Conservation (phyloP, 2,113 vertebrate species). For the Apteryx mantelli region DNA sequence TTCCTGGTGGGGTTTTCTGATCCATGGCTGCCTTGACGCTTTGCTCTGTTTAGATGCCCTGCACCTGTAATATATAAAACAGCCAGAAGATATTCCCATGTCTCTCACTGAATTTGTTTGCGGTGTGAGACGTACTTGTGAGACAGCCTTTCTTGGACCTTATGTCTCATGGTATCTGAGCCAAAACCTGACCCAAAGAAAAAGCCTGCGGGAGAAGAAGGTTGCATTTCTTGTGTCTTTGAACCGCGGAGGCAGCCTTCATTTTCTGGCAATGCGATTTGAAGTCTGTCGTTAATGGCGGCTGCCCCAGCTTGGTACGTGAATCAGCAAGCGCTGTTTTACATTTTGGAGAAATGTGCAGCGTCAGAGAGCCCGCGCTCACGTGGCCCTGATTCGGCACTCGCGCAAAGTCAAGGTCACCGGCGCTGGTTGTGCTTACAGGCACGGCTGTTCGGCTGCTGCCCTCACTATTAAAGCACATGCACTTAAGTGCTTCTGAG, state of each 20-base stretch:
- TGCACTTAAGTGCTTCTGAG: fast-evolving
- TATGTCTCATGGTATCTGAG: neutral
- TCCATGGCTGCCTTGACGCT: neutral
- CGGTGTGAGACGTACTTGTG: neutral
- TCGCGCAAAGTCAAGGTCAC: neutral
- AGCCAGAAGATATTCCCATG: neutral
- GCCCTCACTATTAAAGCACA: fast-evolving
- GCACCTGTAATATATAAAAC: neutral
- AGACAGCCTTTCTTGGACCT: fast-evolving
- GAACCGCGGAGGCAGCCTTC: neutral
- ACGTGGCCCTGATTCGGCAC: fast-evolving
- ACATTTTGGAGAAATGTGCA: neutral
- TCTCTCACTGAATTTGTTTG: neutral
- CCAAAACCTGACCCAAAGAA: neutral
- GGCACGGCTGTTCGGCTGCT: neutral
- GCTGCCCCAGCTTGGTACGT: fast-evolving
- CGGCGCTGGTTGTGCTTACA: neutral
- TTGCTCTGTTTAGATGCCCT: neutral
- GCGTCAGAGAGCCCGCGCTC: neutral
- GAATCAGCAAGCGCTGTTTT: neutral
- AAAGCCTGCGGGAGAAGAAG: neutral
- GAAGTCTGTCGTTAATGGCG: neutral
- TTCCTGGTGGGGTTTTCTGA: neutral
- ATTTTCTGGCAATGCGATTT: fast-evolving
- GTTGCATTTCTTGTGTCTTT: neutral